Evolutionary conservation across 2,113 vertebrate genomes (phyloP), one percentile per base, ranked within the genome.

Genomic region (Cebus imitator): DNA sequence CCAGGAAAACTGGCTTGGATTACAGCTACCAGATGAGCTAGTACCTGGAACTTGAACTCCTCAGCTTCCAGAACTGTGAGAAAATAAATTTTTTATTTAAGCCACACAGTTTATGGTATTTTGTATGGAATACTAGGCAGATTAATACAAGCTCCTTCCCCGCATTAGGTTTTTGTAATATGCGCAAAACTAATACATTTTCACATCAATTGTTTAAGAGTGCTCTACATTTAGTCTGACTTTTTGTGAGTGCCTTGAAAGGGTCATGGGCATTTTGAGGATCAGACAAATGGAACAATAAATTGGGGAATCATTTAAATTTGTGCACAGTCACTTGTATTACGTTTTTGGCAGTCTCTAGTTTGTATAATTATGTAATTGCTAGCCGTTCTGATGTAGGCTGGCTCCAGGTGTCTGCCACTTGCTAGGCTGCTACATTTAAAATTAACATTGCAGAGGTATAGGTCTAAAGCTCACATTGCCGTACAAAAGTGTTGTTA

Each of bases 401-500:
- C 1, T 30, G 14, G 8, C 16, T 32, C 50, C 2, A 30, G 6
- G 13, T 12, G 8, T 48, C 21, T 48, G n/a, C 27, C 18, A 25
- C 14, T 20, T 55, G 4, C 64, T 55, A 30, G 61, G 8, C 20
- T 57, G 18, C 13, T 13, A 72, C 27, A 2, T 10, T 55, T 8
- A 35, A 61, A 48, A 61, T 37, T 25, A 43, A 57, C 5, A 37
- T 21, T 17, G 12, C 8, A 3, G 6, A 16, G 10, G 52, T 40
- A 25, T 8, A 64, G 25, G 7, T 10, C 2, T 0, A 7, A 18
- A 30, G 23, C 1, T 25, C 30, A 35, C 14, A 40, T 23, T 37
- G 17, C 40, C 55, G 50, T 23, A 8, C 37, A 13, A 13, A n/a
- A 37, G 14, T 61, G 52, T 23, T 43, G 20, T 61, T 35, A n/a